Conservation (phyloP, 2,113 vertebrate genomes). For the Sakesphorus luctuosus region DNA sequence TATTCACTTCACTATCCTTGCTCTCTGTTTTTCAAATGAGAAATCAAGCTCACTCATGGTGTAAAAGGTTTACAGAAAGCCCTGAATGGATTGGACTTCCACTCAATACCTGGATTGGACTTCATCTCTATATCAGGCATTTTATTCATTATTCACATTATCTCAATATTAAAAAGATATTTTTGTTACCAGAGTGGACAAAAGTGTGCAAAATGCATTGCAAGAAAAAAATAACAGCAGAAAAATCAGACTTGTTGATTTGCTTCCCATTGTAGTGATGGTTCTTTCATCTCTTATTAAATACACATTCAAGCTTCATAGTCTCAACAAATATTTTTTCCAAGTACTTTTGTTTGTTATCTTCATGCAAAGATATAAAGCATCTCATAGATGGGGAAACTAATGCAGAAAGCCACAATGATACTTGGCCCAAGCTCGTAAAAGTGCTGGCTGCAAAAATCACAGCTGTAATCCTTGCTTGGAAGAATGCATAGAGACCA, state of each 20-base stretch:
- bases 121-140: background rate
- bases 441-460: background rate
- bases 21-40: background rate
- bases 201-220: background rate
- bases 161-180: background rate
- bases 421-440: background rate
- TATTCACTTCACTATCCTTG: background rate
- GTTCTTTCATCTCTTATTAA: background rate
- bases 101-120: background rate
- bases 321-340: background rate
- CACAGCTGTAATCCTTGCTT: background rate
- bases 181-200: background rate
- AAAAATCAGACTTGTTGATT: background rate
- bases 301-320: background rate
- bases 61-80: background rate
- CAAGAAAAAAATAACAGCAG: background rate
- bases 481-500: background rate
- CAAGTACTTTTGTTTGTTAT: background rate
- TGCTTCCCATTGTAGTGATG: background rate
- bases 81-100: background rate
- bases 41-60: background rate
- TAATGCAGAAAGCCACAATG: background rate
- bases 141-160: background rate
- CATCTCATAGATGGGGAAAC: background rate
- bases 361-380: background rate